Base-by-base conservation (phyloP, 2,797 vertebrate genomes). In the Sphenopsis melanotis region DNA sequence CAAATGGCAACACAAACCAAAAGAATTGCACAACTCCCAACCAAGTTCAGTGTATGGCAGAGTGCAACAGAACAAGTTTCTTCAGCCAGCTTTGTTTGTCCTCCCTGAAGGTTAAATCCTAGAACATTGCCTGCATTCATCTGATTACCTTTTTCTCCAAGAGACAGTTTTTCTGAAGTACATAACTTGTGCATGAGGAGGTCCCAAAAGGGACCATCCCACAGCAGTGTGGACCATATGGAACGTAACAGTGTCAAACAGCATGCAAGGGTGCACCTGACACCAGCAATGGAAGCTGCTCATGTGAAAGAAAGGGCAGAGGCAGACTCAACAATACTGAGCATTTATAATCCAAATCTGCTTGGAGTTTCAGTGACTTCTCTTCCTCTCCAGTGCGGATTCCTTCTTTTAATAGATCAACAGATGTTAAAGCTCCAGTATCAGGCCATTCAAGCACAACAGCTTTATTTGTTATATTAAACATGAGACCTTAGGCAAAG, bases 381-480 rank as follows among this genome's bases (percentile, higher is more conserved):
- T 91, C 47, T 89, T 95, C 77, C 87, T 94, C 22, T 91, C 68
- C 56, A 68, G 46, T 18, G 53, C 71, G 64, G 68, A 89, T 90
- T 92, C 41, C 60, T 95, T 76, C 86, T 52, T 93, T 94, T 90
- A 90, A 74, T 47, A 95, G 86, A 57, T 68, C 60, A 95, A 87
- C 90, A 94, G 90, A 95, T 97, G 96, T 94, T 90, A 63, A 86
- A 83, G 55, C 70, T 96, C 66, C 60, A 92, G 49, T 79, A 92
- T 46, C 70, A 80, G 56, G 30, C 18, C 63, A 53, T 46, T 93
- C 66, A 84, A 84, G 23, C 17, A 76, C 39, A 94, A 89, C 44
- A 87, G 41, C 30, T 87, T 77, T 80, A 79, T 50, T 80, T 56
- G 27, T 83, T 60, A 34, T 30, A 85, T 30, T 75, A 84, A 76